Evolutionary conservation across 2,888 invertebrate genomes (phyloP).

Genomic region (Synanthedon formicaeformis): DNA sequence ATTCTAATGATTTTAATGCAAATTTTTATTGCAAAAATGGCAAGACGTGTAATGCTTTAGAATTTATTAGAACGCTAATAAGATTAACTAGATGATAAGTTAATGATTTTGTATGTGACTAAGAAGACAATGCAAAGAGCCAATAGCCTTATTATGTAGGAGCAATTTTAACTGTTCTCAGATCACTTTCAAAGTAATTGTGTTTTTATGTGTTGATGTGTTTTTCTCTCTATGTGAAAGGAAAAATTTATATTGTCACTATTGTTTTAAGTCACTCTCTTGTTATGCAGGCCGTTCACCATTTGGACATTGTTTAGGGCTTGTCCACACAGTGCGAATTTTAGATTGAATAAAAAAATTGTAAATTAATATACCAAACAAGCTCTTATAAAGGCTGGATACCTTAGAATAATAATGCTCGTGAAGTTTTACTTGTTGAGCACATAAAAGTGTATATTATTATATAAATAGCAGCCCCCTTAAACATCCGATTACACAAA

Average conservation of each 20-base stretch:
- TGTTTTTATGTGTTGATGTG: not conserved
- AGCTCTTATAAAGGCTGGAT: too few species aligned
- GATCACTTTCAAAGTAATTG: not conserved
- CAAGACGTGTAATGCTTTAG: constrained; percentile 6
- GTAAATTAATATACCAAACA: too few species aligned
- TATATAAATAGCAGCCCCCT: too few species aligned
- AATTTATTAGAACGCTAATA: constrained; percentile 2
- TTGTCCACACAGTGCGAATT: not conserved
- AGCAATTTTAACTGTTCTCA: not conserved
- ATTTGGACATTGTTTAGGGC: constrained; percentile 43
- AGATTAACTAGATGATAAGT: not conserved
- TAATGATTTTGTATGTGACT: not conserved
- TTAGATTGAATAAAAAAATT: too few species aligned
- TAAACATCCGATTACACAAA: too few species aligned
- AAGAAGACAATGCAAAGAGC: not conserved
- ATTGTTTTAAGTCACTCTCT: not conserved
- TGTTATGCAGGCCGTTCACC: constrained; percentile 27
- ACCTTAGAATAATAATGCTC: too few species aligned
- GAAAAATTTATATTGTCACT: not conserved
- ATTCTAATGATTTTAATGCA: constrained; percentile 17
- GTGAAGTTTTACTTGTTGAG: too few species aligned
- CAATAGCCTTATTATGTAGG: not conserved
- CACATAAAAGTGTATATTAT: too few species aligned
- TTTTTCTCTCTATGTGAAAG: not conserved
- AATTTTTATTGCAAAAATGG: constrained; percentile 2